Base-by-base conservation (phyloP, 2,797 vertebrate species). In the Xenops minutus region DNA sequence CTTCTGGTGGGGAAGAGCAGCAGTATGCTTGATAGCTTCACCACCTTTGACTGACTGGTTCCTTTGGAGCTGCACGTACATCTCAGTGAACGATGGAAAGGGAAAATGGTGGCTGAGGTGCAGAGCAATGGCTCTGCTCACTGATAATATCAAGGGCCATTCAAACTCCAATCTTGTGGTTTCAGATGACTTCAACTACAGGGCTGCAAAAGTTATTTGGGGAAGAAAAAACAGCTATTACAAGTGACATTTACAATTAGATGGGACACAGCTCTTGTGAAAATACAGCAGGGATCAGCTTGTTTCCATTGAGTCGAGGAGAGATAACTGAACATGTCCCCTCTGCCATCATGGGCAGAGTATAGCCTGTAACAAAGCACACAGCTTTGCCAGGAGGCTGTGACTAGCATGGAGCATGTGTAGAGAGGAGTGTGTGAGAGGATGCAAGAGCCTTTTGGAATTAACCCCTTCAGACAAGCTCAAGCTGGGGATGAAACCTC, bases 131-230 rank as follows among this genome's bases (percentile, higher is more conserved):
- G 72, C 77, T 90, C 0, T 1, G 54, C 89, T 73, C 66, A 39
- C 61, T 77, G 88, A 88, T 92, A 93, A 37, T 48, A 85, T 89
- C 87, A 68, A 74, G 43, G 86, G 61, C 94, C 32, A 11, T 93
- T 95, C 89, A 67, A 89, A 81, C 55, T 94, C 62, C 73, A 58
- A 0, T 95, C 68, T 76, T 76, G 48, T 75, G 54, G 86, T 88
- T 95, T 94, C 85, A 89, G 88, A 80, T 89, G 72, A 81, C 76
- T 93, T 92, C 88, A 88, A 7, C 62, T 69, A 27, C 72, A 88
- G 75, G 68, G 49, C 88, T 89, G 90, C 55, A 46, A 15, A 95
- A 95, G 62, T 88, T 80, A 89, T 89, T 80, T 73, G 68, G 43
- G 48, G 51, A 91, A 91, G 44, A 49, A 91, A 92, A 94, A 74